phyloP scores from a whole-genome alignment of 92 coral and sea anemone species.

The Ricordea florida region DNA sequence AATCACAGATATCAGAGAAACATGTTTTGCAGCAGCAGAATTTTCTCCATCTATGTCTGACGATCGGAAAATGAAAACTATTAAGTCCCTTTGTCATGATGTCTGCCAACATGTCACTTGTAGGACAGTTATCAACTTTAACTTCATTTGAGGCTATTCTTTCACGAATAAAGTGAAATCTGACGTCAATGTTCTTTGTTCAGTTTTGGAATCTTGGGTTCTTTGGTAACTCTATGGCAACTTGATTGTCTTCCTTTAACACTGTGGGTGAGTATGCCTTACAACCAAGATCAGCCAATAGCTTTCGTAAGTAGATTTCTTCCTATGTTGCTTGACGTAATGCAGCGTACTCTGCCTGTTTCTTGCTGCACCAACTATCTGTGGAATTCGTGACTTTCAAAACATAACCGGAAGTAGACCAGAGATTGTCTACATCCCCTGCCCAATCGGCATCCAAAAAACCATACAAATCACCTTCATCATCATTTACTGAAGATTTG shows the following conservation, averaged over 20 bases:
- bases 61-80: constrained; percentile 8
- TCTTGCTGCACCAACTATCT: constrained; percentile 27
- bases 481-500: not conserved
- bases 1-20: too few relatives aligned
- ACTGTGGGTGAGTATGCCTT: constrained; percentile 26
- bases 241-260: constrained; percentile 38
- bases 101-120: constrained; percentile 36
- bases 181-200: constrained; percentile 35
- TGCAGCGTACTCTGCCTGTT: constrained; percentile 35
- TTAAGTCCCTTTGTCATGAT: constrained; percentile 29
- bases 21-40: too few relatives aligned
- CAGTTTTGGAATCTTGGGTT: constrained; percentile 30
- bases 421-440: too few relatives aligned
- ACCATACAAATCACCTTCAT: constrained; percentile 25
- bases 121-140: constrained; percentile 26
- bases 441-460: constrained; percentile 40
- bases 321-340: constrained; percentile 35
- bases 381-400: constrained; percentile 21
- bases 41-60: too few relatives aligned
- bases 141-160: constrained; percentile 29
- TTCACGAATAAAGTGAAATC: constrained; percentile 29
- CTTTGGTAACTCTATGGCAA: constrained; percentile 24
- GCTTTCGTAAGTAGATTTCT: constrained; percentile 21
- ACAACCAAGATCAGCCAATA: constrained; percentile 38
- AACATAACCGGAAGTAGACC: constrained; percentile 24